Base-by-base conservation (phyloP, 2,888 invertebrate species). In the Agonopterix subpropinquella region DNA sequence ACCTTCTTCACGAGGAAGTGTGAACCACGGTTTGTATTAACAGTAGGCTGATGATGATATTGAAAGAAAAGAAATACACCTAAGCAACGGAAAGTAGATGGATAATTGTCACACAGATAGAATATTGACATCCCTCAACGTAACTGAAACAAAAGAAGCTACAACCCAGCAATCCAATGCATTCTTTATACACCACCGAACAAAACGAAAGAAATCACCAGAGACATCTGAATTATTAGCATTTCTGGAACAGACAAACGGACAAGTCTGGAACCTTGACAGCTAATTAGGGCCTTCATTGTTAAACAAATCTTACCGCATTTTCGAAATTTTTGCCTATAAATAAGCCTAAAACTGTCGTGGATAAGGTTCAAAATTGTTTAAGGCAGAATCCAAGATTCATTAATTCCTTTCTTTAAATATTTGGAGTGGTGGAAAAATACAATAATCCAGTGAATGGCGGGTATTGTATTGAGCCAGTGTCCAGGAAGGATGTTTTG, bases 401-500 rank as follows among this genome's bases (percentile, higher is more conserved):
- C 78, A 85, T 84, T 85, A 78, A 81, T 78, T 70, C 76, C 71
- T 79, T 84, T 80, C 84, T 86, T 42, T 83, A 81, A 80, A 82
- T 80, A 83, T 82, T 81, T 82, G 67, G 77, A 81, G 79, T 78
- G 73, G 71, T 79, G 81, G 80, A 88, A 87, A 86, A 87, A 88
- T 86, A 85, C 78, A 86, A 87, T 87, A 87, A 88, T 85, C 82
- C 76, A 68, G 66, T 79, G 85, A 86, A 86, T 85, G 67, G 77
- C 64, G 67, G 70, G 69, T 62, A 85, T 88, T 88, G 88, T 88
- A 83, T 85, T 80, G 82, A 83, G 77, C 73, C 83, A 79, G 81
- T 87, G 88, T 88, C 87, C 87, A 88, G 86, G 85, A 87, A 86
- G 85, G 77, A 78, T 85, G 79, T 77, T 85, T 77, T 74, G 82